Evolutionary conservation across 1,140 invertebrate genomes (phyloP).

Genomic region (Metaphire vulgaris): DNA sequence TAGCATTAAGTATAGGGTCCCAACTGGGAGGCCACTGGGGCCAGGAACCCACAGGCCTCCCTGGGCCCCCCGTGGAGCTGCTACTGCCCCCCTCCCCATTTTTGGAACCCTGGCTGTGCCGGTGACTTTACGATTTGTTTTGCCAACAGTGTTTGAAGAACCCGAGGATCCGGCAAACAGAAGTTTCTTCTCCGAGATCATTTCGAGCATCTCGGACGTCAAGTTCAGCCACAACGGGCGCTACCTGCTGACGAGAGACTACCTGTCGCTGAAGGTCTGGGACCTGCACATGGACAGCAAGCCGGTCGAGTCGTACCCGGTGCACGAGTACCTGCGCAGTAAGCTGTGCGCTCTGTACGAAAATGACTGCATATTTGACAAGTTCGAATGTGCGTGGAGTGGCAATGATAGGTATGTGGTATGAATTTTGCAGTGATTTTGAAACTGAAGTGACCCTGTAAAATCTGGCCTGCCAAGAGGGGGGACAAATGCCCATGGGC

Average conservation of each 20-base stretch:
- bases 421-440: not conserved
- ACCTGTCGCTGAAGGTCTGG: constrained; percentile 87
- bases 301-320: constrained; percentile 96
- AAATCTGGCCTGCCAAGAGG: not conserved
- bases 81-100: too few species aligned
- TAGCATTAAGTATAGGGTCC: too few species aligned
- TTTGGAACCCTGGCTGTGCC: too few species aligned
- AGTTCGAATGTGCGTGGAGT: constrained; percentile 99
- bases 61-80: too few species aligned
- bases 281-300: constrained; percentile 55
- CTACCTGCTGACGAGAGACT: constrained; percentile 98
- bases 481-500: too few species aligned
- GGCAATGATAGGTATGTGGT: constrained; percentile 74
- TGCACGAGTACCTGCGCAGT: constrained; percentile 95
- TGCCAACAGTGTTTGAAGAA: too few species aligned
- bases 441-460: not conserved
- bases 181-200: constrained; percentile 98
- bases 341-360: constrained; percentile 98
- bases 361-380: constrained; percentile 99
- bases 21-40: too few species aligned
- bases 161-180: not conserved
- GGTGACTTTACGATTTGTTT: too few species aligned
- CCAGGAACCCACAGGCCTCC: too few species aligned
- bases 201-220: constrained; percentile 97
- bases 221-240: constrained; percentile 97